Evolutionary conservation across 2,888 invertebrate genomes (phyloP), one percentile per base, ranked within the genome.

Genomic region (Exephanes ischioxanthus): DNA sequence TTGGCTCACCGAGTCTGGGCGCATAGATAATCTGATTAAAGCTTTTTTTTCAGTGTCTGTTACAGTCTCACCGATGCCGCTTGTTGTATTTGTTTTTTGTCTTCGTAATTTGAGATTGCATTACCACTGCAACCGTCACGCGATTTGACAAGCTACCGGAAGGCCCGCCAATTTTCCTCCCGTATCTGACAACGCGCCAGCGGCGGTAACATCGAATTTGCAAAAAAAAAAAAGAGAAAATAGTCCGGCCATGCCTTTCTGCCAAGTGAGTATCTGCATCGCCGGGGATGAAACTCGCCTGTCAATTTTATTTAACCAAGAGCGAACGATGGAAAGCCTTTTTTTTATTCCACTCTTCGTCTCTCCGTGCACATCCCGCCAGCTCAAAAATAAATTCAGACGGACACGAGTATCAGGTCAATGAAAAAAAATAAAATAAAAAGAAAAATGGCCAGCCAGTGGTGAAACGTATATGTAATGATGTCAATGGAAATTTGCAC

Each of bases 31-130:
- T 67, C 80, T 80, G 85, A 83, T 85, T 83, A 83, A 83, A 84
- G 72, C 14, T 71, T 68, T 73, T 83, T 72, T 76, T 70, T 37
- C 61, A 80, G 51, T 67, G 61, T 30, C 67, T 67, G 76, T 80
- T 73, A 76, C 80, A 58, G 76, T 79, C 82, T 83, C 83, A 53
- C 61, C 76, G 53, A 77, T 83, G 83, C 58, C 58, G 58, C 58
- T 58, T 58, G 58, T 26, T 58, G 14, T 58, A 58, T 58, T 58
- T 58, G 11, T 73, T 75, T 79, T 67, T 71, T 71, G 66, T 45
- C 80, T 80, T 70, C 78, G 61, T 80, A 87, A 87, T 85, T 86
- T 78, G 86, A 86, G 86, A 88, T 87, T 87, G 88, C 87, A 88
- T 88, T 88, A 88, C 53, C 82, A 78, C 55, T 78, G 80, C 45